A percentile compares a stretch with the other conserved stretches of the same genome.
These are phyloP conservation scores for Nephrotoma guestfalica DNA, from an alignment of 2,888 invertebrate genomes.

Conservation along the genomic window DNA sequence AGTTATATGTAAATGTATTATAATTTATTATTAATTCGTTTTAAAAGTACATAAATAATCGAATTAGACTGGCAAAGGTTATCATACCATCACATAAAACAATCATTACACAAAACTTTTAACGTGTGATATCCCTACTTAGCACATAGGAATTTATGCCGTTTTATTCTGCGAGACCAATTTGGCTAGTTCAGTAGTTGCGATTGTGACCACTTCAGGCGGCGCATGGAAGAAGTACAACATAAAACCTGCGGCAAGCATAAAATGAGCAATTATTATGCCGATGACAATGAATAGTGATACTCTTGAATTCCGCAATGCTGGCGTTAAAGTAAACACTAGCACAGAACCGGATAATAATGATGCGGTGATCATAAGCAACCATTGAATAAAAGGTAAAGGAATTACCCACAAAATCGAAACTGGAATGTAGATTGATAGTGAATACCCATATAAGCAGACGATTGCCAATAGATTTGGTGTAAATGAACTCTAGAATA, in stretches of 20 bases:
- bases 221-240: conserved; percentile 57
- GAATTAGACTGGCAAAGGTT: neutral
- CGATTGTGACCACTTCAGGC: neutral
- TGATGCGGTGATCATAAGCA: conserved; percentile 66
- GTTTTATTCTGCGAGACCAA: neutral
- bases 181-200: neutral
- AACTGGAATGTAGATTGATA: conserved; percentile 87
- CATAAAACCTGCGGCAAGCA: conserved; percentile 79
- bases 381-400: conserved; percentile 72
- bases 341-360: conserved; percentile 75
- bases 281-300: conserved; percentile 46
- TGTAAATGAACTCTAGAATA: conserved; percentile 35
- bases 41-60: neutral
- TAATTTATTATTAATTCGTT: neutral
- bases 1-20: neutral
- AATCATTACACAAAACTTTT: neutral
- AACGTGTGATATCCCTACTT: neutral
- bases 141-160: neutral
- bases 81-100: neutral
- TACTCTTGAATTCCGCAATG: conserved; percentile 48
- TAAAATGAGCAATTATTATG: conserved; percentile 62
- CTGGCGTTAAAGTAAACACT: conserved; percentile 66
- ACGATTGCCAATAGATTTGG: conserved; percentile 72
- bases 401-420: conserved; percentile 86
- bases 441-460: conserved; percentile 90